A percentile compares a stretch with the other conserved stretches of the same genome.
phyloP scores from a whole-genome alignment of 2,888 invertebrate species.

The Acheta domesticus region DNA sequence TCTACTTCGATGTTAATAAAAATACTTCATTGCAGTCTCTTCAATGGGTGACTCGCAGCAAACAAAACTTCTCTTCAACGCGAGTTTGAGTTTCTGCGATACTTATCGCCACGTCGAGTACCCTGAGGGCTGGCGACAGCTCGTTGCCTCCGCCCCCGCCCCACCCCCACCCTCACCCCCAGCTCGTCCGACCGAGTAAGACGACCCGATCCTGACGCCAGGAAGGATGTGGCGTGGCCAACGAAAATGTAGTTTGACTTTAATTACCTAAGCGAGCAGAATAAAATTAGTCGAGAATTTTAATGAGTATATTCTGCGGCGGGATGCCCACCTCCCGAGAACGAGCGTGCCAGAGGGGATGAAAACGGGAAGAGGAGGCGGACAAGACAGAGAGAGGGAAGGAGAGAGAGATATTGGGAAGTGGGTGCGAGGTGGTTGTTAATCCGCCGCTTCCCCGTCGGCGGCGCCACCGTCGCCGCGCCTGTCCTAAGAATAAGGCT shows the following conservation, averaged over 20 bases:
- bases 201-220: background rate
- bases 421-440: background rate
- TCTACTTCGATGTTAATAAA: too few relatives aligned
- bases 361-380: background rate
- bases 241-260: slow-evolving; percentile 1
- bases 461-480: background rate
- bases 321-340: background rate
- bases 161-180: too few relatives aligned
- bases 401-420: background rate
- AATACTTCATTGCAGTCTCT: too few relatives aligned
- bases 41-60: too few relatives aligned
- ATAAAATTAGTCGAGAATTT: slow-evolving; percentile 18
- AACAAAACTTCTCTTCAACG: too few relatives aligned
- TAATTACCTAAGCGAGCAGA: background rate
- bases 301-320: slow-evolving; percentile 7
- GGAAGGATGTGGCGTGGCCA: slow-evolving; percentile 18
- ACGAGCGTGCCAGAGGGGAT: background rate
- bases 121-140: too few relatives aligned
- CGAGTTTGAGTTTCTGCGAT: too few relatives aligned
- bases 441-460: background rate
- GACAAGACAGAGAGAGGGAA: background rate
- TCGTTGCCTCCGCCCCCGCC: too few relatives aligned
- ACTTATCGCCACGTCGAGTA: too few relatives aligned
- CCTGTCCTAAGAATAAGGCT: slow-evolving; percentile 9
- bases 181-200: background rate